Percentiles rank a stretch among this genome's conserved stretches.
phyloP scores from a whole-genome alignment of 2,888 invertebrate genomes.

The Sphaeridia pumilis region DNA sequence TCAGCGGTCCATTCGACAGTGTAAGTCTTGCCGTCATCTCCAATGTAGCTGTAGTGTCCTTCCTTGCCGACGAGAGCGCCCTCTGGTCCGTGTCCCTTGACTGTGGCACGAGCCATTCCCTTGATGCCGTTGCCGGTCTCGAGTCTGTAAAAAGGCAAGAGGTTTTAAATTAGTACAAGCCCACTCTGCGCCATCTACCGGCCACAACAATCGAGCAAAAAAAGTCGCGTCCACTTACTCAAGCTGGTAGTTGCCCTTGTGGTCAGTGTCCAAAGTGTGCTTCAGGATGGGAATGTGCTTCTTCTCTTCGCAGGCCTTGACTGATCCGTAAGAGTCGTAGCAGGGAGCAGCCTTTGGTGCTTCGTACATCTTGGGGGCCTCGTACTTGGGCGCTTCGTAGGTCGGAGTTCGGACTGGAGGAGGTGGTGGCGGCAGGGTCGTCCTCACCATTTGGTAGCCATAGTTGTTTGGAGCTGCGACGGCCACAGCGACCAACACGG shows the following conservation, averaged over 20 bases:
- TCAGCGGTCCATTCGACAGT: conserved; percentile 18
- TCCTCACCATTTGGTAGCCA: not conserved
- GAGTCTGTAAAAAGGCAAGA: conserved; percentile 5
- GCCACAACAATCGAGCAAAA: not conserved
- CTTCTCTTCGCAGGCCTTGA: not conserved
- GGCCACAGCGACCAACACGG: conserved; percentile 9
- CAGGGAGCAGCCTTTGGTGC: not conserved
- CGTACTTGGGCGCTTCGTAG: not conserved
- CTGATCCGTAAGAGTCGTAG: conserved; percentile 2
- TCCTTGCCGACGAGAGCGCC: conserved; percentile 8
- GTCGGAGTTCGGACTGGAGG: not conserved
- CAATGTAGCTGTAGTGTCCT: conserved; percentile 20
- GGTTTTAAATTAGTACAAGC: not conserved
- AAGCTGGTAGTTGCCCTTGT: conserved; percentile 20
- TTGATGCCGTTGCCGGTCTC: conserved; percentile 13
- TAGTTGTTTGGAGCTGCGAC: conserved; percentile 8
- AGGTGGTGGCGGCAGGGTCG: not conserved
- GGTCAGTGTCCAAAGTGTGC: conserved; percentile 17
- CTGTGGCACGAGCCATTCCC: too few species aligned
- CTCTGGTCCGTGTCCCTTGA: conserved; percentile 13
- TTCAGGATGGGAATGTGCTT: conserved; percentile 20
- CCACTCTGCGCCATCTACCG: not conserved
- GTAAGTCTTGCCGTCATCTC: conserved; percentile 17
- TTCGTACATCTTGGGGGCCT: not conserved
- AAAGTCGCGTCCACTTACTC: conserved; percentile 17